Evolutionary conservation across 2,113 vertebrate genomes (phyloP), one percentile per base, ranked within the genome.

Genomic region (Semnornis frantzii): DNA sequence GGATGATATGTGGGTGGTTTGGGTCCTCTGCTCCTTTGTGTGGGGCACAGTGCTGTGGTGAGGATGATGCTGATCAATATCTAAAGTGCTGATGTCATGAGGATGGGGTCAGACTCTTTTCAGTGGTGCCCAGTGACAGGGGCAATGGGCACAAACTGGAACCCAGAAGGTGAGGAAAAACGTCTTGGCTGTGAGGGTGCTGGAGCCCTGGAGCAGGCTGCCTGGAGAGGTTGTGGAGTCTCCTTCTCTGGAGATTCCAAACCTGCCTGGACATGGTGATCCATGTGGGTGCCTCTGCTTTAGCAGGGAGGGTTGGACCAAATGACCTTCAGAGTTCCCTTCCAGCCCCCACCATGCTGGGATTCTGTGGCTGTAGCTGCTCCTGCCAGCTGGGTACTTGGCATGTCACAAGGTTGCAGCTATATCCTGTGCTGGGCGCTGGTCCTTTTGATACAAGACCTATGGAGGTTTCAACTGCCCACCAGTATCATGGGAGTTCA

Each of bases 21-120:
- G 13, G 15, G 15, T 62, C 15, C 50, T 86, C n/a, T 25, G 4
- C 25, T 37, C 58, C 16, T 33, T 82, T 0, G 0, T 1, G 4
- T 1, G 4, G 33, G 30, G 39, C 39, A 8, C 0, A 0, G 23
- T 44, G 63, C 50, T 1, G 8, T 39, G 39, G 8, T 23, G 66
- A 44, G 62, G 60, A 6, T 50, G 60, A 15, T 27, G 37, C 37
- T 65, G 15, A 42, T 65, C 25, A 30, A 12, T 28, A 20, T 42
- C 63, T 42, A 17, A 64, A 64, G 37, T 10, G 10, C 11, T 17
- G 37, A 27, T 27, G 62, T 16, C 10, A 15, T 16, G 60, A 42
- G 37, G 37, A 18, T 28, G 62, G 37, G 37, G 62, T 17, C 62
- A 42, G 37, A 16, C 37, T 39, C 37, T 39, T 39, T 39, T 39